phyloP scores from a whole-genome alignment of 2,888 invertebrate species.

The Epirrhoe tristata region DNA sequence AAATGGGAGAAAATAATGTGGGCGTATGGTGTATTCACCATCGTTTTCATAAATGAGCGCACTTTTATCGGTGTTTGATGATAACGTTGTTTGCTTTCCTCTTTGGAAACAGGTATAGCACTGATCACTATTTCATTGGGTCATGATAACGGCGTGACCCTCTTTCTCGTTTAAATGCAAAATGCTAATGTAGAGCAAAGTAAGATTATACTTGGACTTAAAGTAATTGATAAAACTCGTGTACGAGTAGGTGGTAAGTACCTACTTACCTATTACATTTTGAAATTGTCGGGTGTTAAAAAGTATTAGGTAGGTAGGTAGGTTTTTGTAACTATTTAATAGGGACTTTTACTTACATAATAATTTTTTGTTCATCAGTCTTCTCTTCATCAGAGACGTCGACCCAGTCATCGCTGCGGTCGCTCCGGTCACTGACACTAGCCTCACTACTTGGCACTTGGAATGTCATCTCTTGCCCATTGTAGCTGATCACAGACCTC shows the following conservation, averaged over 20 bases:
- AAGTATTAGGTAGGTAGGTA: no score
- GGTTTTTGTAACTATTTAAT: no score
- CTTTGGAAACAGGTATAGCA: conserved; percentile 61
- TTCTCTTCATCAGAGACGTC: conserved; percentile 87
- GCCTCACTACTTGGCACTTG: conserved; percentile 85
- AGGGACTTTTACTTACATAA: conserved; percentile 80
- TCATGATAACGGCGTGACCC: conserved; percentile 45
- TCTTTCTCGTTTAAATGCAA: conserved; percentile 25
- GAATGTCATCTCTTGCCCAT: conserved; percentile 80
- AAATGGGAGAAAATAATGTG: background rate
- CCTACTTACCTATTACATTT: no score
- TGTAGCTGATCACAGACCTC: conserved; percentile 78
- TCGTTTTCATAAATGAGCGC: conserved; percentile 53
- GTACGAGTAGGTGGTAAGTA: no score
- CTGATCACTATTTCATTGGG: conserved; percentile 53
- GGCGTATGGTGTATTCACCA: conserved; percentile 44
- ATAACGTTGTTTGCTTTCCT: conserved; percentile 74
- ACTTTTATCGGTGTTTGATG: conserved; percentile 53
- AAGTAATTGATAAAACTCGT: background rate
- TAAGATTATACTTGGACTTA: background rate
- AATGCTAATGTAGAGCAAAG: background rate
- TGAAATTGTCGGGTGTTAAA: no score
- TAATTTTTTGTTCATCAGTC: conserved; percentile 79
- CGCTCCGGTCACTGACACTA: conserved; percentile 86
- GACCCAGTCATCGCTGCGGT: conserved; percentile 88